These are phyloP conservation scores for Cydia pomonella DNA, from an alignment of 1,140 invertebrate species.

Conservation along the genomic window DNA sequence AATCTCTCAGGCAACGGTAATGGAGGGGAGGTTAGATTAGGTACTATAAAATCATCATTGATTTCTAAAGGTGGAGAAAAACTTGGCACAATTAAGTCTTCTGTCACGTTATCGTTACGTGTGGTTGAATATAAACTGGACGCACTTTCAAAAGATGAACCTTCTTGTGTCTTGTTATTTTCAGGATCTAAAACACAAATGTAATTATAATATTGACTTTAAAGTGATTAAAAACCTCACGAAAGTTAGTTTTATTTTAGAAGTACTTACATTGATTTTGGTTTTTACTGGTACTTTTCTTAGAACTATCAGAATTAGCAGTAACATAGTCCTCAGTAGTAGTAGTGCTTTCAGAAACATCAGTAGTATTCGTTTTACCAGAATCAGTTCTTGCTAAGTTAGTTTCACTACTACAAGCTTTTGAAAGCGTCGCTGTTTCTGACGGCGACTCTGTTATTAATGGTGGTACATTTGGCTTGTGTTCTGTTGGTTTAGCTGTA, in stretches of 20 bases:
- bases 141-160: slow-evolving; percentile 90
- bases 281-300: slow-evolving; percentile 73
- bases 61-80: slow-evolving; percentile 77
- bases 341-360: slow-evolving; percentile 91
- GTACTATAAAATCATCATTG: slow-evolving; percentile 78
- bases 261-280: slow-evolving; percentile 69
- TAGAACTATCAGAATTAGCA: slow-evolving; percentile 89
- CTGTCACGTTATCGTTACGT: slow-evolving; percentile 83
- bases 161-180: slow-evolving; percentile 82
- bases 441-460: slow-evolving; percentile 66
- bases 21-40: slow-evolving; percentile 72
- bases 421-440: slow-evolving; percentile 57
- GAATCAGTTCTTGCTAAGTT: slow-evolving; percentile 85
- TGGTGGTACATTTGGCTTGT: slow-evolving; percentile 69
- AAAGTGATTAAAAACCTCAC: neutral
- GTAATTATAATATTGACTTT: neutral
- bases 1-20: slow-evolving; percentile 72
- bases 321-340: slow-evolving; percentile 94
- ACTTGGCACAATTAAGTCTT: slow-evolving; percentile 82
- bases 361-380: slow-evolving; percentile 86
- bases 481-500: slow-evolving; percentile 71
- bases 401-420: slow-evolving; percentile 69
- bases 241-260: neutral
- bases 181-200: slow-evolving; percentile 66
- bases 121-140: slow-evolving; percentile 89